Base-by-base conservation (phyloP, 1,140 invertebrate species). In the Pemphigus obesinymphae region DNA sequence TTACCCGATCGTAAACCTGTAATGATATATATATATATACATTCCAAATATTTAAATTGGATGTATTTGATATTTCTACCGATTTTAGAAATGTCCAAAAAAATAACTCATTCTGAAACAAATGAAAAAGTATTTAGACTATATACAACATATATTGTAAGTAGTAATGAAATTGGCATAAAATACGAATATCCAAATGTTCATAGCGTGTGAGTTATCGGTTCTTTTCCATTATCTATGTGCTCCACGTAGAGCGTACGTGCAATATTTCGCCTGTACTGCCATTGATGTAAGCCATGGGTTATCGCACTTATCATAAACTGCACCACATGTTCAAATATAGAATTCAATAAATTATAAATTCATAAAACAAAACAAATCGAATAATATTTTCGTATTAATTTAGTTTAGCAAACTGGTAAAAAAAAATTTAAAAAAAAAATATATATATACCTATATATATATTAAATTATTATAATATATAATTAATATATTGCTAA, bases 261-360 rank as follows among this genome's bases (percentile, higher is more conserved):
- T 78, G 75, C 50, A 58, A 78, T n/a, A n/a, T 78, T 78, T 43
- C 20, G n/a, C 11, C 50, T 10, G n/a, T 40, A 40, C 34, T 10
- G 50, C n/a, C 29, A 40, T 53, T 53, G 34, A 75, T n/a, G 26
- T 37, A 58, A 37, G 34, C 50, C 75, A 55, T 55, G 31, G 75
- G 75, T 78, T 78, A 78, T 78, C 75, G 61, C n/a, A n/a, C n/a
- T n/a, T n/a, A n/a, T n/a, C n/a, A n/a, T n/a, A 34, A 26, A 53
- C 29, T 15, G 17, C 31, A 1, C 37, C 34, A 78, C 75, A 76
- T 58, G 75, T 34, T 76, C 50, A 58, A 8, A 37, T 78, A 78
- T 45, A 2, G 10, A 61, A 78, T 78, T 40, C n/a, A n/a, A n/a
- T n/a, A n/a, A n/a, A 40, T 5, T 40, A 40, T 40, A 40, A 5